A percentile compares a stretch with the other conserved stretches of the same genome.
These are phyloP conservation scores for Ischnura elegans DNA, from an alignment of 2,888 invertebrate species.

Conservation along the genomic window DNA sequence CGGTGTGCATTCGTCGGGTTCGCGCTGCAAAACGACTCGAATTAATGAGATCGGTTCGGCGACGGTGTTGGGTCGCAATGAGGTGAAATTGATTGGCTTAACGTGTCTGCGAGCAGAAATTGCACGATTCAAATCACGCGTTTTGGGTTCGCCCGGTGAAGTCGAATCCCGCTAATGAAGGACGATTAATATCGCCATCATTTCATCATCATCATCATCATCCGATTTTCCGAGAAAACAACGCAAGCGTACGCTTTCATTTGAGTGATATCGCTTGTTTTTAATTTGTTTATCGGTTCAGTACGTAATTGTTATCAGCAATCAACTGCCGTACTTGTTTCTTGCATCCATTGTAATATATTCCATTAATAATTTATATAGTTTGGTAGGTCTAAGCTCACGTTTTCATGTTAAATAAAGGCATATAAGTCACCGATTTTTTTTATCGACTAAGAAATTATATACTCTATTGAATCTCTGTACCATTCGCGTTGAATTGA, in stretches of 20 bases:
- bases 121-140: background rate
- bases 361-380: no score
- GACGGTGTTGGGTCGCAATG: background rate
- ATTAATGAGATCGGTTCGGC: background rate
- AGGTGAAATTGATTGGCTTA: constrained; percentile 3
- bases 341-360: no score
- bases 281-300: no score
- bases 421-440: no score
- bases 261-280: no score
- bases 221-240: background rate
- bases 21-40: background rate
- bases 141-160: background rate
- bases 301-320: no score
- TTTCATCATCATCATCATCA: background rate
- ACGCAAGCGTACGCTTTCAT: background rate
- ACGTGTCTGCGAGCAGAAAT: background rate
- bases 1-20: background rate
- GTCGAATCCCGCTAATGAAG: background rate
- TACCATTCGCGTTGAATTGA: no score
- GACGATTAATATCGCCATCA: background rate
- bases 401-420: no score
- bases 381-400: no score
- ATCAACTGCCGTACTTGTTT: no score
- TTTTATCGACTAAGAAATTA: no score
- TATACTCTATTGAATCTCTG: no score